Conservation (phyloP, 1,140 invertebrate genomes). For the Palaemon carinicauda region DNA sequence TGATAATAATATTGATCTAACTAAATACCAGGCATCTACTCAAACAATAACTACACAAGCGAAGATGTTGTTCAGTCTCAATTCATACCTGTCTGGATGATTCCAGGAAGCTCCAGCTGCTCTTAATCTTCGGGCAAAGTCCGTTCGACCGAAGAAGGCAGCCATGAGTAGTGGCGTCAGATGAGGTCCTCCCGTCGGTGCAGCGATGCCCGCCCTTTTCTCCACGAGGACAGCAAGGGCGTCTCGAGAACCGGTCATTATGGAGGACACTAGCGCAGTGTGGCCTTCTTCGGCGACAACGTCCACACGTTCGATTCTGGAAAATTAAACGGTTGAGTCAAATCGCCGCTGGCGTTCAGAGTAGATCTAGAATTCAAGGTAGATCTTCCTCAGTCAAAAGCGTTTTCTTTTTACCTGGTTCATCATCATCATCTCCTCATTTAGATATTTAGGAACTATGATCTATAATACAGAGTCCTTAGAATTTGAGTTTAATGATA, state of each 20-base stretch:
- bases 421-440: too few relatives aligned
- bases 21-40: too few relatives aligned
- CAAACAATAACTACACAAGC: too few relatives aligned
- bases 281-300: conserved; percentile 32
- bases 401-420: too few relatives aligned
- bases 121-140: conserved; percentile 27
- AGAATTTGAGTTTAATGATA: too few relatives aligned
- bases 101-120: conserved; percentile 40
- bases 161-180: conserved; percentile 34
- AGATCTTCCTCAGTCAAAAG: too few relatives aligned
- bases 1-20: too few relatives aligned
- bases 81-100: conserved; percentile 23
- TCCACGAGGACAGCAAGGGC: conserved; percentile 43
- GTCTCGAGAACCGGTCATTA: conserved; percentile 20
- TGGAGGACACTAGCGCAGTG: conserved; percentile 30
- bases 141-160: conserved; percentile 16
- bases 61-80: too few relatives aligned
- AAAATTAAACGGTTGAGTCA: neutral
- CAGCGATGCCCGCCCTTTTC: conserved; percentile 20
- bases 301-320: conserved; percentile 37
- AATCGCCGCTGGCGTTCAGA: too few relatives aligned
- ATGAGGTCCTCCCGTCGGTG: conserved; percentile 22
- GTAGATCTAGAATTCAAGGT: too few relatives aligned
- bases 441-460: too few relatives aligned
- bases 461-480: too few relatives aligned